Conservation (phyloP, 2,888 invertebrate genomes). For the Aquatica leii region DNA sequence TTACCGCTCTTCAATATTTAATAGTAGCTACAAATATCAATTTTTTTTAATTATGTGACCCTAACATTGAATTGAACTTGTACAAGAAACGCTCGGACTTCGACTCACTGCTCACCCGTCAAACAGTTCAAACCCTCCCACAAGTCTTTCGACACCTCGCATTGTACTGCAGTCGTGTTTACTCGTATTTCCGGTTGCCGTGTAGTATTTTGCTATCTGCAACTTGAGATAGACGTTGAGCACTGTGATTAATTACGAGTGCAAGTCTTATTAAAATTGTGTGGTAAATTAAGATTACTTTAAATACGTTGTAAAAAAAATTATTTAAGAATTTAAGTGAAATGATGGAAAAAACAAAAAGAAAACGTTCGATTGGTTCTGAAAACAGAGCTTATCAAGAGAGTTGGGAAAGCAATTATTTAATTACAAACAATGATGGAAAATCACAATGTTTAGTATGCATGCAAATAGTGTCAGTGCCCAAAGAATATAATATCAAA, state of each 20-base stretch:
- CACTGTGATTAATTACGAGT: constrained; percentile 2
- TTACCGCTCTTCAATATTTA: not conserved
- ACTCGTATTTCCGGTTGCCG: constrained; percentile 5
- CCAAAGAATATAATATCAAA: constrained; percentile 21
- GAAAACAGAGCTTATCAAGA: not conserved
- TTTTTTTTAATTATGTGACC: not conserved
- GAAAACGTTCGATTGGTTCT: too few relatives aligned
- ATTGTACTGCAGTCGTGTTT: not conserved
- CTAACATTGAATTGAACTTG: not conserved
- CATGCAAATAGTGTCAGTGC: constrained; percentile 18
- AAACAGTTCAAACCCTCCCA: not conserved
- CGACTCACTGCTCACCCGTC: not conserved
- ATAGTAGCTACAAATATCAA: not conserved
- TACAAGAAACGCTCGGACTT: not conserved
- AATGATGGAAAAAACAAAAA: constrained; percentile 2
- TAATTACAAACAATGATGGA: constrained; percentile 10
- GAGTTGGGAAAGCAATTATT: constrained; percentile 11
- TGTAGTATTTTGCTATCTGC: not conserved
- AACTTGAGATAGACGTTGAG: not conserved
- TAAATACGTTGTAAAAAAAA: too few relatives aligned
- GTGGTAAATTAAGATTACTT: too few relatives aligned
- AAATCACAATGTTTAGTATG: constrained; percentile 20
- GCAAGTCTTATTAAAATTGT: too few relatives aligned
- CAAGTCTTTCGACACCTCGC: not conserved
- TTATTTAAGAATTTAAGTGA: not conserved